Percentiles rank a stretch among this genome's conserved stretches.
These are phyloP conservation scores for Seriola dumerili DNA, from an alignment of 2,113 vertebrate genomes.

Conservation along the genomic window DNA sequence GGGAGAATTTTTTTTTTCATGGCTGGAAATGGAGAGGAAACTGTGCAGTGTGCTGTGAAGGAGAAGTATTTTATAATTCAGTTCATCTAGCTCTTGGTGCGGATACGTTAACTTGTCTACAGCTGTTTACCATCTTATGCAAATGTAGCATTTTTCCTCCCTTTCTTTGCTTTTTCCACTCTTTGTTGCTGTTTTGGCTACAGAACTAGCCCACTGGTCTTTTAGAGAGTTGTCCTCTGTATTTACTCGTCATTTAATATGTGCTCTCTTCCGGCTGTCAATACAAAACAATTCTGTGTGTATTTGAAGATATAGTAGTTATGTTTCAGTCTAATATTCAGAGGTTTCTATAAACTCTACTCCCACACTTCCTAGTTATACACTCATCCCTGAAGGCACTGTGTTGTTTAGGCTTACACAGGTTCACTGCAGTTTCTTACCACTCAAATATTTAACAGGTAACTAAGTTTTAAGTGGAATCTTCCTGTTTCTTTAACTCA, in stretches of 20 bases:
- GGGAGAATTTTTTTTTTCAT: background rate
- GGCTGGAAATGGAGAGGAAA: background rate
- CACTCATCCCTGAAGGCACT: background rate
- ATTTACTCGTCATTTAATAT: background rate
- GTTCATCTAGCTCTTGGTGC: background rate
- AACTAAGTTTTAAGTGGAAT: background rate
- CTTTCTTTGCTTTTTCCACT: background rate
- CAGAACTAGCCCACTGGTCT: too few species aligned
- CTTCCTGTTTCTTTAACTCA: constrained; percentile 31
- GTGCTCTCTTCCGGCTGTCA: background rate
- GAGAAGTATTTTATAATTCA: background rate
- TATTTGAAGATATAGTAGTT: too few species aligned
- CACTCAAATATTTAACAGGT: constrained; percentile 23
- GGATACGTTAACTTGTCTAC: background rate
- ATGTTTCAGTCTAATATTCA: background rate
- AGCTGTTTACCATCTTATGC: background rate
- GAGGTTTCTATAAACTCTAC: background rate
- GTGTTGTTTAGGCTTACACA: background rate
- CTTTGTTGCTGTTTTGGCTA: background rate
- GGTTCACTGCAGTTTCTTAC: constrained; percentile 16
- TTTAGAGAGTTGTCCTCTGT: background rate
- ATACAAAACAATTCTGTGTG: too few species aligned
- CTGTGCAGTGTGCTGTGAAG: background rate
- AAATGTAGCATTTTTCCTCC: background rate
- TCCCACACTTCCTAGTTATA: too few species aligned